Percentiles rank a stretch among this genome's conserved stretches.
These are phyloP conservation scores for Microtus ochrogaster DNA, from an alignment of 2,113 vertebrate species.

Conservation along the genomic window DNA sequence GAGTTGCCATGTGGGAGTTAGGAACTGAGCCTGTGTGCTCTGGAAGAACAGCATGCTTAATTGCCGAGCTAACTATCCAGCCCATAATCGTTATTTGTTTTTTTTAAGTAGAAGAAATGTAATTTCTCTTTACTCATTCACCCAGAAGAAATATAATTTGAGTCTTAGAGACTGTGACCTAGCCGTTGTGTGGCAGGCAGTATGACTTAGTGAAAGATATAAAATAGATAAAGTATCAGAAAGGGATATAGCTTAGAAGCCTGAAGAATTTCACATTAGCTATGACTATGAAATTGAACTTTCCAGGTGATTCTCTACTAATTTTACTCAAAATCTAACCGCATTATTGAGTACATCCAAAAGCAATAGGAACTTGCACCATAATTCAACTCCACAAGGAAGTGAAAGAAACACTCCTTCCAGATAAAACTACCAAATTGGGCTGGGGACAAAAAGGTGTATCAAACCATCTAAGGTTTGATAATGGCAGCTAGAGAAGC, in stretches of 20 bases:
- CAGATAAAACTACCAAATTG: constrained; percentile 25
- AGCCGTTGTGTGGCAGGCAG: constrained; percentile 14
- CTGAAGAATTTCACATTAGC: constrained; percentile 4
- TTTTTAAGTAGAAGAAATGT: constrained; percentile 11
- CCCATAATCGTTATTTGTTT: not conserved
- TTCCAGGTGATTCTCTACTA: constrained; percentile 21
- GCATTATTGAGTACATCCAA: not conserved
- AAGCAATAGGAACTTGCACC: not conserved
- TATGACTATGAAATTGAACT: constrained; percentile 26
- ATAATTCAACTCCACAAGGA: constrained; percentile 3
- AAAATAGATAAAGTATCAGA: constrained; percentile 18
- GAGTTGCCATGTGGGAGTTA: not conserved
- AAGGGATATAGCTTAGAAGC: not conserved
- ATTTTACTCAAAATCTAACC: constrained; percentile 16
- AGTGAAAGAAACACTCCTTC: not conserved
- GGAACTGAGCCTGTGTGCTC: not conserved
- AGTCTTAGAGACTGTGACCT: not conserved
- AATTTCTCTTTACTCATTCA: constrained; percentile 26
- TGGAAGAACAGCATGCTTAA: not conserved
- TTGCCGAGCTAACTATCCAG: not conserved
- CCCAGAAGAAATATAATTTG: constrained; percentile 21
- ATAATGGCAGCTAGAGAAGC: not conserved
- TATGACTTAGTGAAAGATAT: constrained; percentile 15
- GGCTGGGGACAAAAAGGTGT: not conserved
- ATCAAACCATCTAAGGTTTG: not conserved